These are phyloP conservation scores for Cassiopea xamachana DNA, from an alignment of 30 jellyfish, hydroid and myxozoan genomes.

Conservation along the genomic window DNA sequence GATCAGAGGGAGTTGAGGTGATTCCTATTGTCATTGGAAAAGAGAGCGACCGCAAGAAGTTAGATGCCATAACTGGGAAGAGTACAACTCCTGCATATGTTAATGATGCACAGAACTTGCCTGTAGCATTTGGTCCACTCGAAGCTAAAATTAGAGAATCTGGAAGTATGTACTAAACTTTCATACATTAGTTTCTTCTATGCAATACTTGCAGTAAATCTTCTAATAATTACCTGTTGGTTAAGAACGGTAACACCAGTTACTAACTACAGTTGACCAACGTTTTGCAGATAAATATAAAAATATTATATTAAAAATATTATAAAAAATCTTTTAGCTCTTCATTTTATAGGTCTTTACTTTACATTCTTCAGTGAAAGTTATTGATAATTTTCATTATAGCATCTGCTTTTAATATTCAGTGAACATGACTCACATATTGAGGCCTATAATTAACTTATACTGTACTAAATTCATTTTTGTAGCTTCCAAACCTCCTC, in stretches of 20 bases:
- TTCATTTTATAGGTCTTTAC: too few relatives aligned
- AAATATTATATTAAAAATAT: too few relatives aligned
- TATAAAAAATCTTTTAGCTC: too few relatives aligned
- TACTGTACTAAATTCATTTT: too few relatives aligned
- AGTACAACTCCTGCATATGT: constrained; percentile 31
- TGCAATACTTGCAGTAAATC: too few relatives aligned
- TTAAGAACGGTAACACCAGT: background rate
- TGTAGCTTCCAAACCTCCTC: constrained; percentile 37
- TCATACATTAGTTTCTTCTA: background rate
- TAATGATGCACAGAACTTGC: constrained; percentile 47
- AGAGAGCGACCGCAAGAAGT: constrained; percentile 42
- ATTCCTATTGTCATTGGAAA: constrained; percentile 73
- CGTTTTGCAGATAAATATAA: too few relatives aligned
- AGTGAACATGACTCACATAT: too few relatives aligned
- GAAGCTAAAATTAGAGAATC: constrained; percentile 71
- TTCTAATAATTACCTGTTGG: background rate
- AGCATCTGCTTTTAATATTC: too few relatives aligned
- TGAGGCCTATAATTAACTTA: too few relatives aligned
- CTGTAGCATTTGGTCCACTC: constrained; percentile 57
- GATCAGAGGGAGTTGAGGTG: constrained; percentile 72
- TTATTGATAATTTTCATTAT: too few relatives aligned
- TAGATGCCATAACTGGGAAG: constrained; percentile 49
- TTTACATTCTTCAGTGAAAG: too few relatives aligned
- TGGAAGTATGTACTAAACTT: constrained; percentile 33
- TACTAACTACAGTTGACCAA: too few relatives aligned